Evolutionary conservation across 2,797 vertebrate species (phyloP).

Genomic region (Lerista edwardsae): DNA sequence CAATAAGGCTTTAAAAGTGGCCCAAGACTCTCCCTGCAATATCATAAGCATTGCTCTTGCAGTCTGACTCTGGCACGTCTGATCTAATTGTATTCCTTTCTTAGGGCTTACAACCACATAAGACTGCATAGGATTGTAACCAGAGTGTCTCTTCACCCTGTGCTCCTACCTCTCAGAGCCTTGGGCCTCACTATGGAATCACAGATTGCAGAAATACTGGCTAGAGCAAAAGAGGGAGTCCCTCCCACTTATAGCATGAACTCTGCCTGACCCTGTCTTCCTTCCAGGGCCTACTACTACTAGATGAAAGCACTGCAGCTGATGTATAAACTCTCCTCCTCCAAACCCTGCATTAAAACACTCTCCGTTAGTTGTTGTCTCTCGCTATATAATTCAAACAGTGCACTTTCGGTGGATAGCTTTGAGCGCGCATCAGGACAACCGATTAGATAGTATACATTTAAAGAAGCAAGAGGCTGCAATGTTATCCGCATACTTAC

Average conservation of each 20-base stretch:
- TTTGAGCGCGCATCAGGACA: not conserved
- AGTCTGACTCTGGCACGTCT: not conserved
- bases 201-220: not conserved
- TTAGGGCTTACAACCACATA: too few relatives aligned
- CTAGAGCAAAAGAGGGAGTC: not conserved
- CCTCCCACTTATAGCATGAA: conserved; percentile 39
- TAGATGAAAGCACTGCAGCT: not conserved
- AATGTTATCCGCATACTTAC: not conserved
- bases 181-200: too few relatives aligned
- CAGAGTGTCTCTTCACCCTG: not conserved
- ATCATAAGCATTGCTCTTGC: not conserved
- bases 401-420: not conserved
- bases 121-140: not conserved
- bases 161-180: not conserved
- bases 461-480: not conserved
- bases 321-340: not conserved
- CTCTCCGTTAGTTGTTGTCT: not conserved
- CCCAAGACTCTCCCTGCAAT: not conserved
- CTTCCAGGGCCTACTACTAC: not conserved
- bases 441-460: not conserved
- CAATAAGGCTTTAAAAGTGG: not conserved
- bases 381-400: not conserved
- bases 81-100: not conserved
- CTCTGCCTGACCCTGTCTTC: conserved; percentile 33
- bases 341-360: not conserved